These are phyloP conservation scores for Ophonus ardosiacus DNA, from an alignment of 2,888 invertebrate species.

Conservation along the genomic window DNA sequence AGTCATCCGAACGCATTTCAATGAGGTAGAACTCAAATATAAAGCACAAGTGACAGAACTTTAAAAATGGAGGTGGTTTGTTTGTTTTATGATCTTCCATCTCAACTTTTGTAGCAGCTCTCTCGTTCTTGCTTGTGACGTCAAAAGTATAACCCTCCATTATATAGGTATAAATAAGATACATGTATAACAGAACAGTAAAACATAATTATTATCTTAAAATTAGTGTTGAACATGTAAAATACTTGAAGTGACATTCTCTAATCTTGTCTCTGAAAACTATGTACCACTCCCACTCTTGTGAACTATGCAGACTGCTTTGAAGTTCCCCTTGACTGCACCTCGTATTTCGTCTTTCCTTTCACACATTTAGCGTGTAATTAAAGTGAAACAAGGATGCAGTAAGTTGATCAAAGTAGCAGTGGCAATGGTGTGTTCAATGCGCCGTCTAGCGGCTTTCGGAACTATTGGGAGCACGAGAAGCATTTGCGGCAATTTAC, in stretches of 20 bases:
- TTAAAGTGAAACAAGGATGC: conserved; percentile 17
- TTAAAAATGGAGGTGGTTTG: no score
- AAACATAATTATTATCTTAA: no score
- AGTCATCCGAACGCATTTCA: no score
- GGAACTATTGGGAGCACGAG: conserved; percentile 1
- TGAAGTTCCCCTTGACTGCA: not conserved
- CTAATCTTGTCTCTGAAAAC: not conserved
- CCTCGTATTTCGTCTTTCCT: not conserved
- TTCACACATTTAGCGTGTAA: conserved; percentile 33
- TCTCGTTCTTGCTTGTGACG: no score
- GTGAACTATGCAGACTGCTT: not conserved
- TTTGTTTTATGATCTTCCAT: no score
- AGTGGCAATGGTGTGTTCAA: not conserved
- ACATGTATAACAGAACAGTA: no score
- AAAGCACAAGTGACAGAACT: no score
- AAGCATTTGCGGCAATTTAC: conserved; percentile 12
- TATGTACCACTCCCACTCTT: not conserved
- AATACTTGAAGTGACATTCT: not conserved
- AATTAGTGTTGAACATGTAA: no score
- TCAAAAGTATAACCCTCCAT: no score
- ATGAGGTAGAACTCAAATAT: no score
- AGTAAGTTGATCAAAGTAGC: conserved; percentile 21
- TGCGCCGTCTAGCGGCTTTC: not conserved
- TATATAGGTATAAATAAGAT: no score
- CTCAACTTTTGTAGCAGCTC: no score